A percentile compares a stretch with the other conserved stretches of the same genome.
Evolutionary conservation across 2,888 invertebrate genomes (phyloP).

Genomic region (Creontiades dilutus): DNA sequence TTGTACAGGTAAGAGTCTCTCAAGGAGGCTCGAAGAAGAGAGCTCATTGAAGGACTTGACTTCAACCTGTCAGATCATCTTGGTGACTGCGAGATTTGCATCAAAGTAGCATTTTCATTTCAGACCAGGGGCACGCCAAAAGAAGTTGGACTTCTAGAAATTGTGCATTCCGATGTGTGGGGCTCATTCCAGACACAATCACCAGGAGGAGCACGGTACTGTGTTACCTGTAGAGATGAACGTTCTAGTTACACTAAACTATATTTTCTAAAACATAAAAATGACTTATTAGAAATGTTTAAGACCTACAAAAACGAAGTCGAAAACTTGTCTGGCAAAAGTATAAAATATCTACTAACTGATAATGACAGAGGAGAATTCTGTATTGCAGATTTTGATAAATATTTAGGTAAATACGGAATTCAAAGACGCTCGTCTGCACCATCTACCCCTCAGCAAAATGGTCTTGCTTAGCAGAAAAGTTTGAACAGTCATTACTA

Average conservation of each 20-base stretch:
- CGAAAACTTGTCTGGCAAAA: neutral
- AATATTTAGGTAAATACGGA: conserved; percentile 60
- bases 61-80: neutral
- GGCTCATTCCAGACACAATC: neutral
- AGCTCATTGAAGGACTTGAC: neutral
- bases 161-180: conserved; percentile 43
- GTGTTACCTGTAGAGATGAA: conserved; percentile 48
- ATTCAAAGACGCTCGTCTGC: conserved; percentile 76
- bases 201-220: neutral
- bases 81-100: conserved; percentile 32
- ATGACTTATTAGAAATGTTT: neutral
- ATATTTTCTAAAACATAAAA: conserved; percentile 43
- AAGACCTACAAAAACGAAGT: neutral
- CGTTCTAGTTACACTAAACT: neutral
- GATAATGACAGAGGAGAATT: neutral
- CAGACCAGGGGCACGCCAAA: neutral
- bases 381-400: neutral
- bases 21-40: neutral
- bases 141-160: neutral
- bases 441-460: conserved; percentile 70
- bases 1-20: neutral
- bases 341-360: neutral
- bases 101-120: conserved; percentile 18
- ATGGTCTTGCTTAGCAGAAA: conserved; percentile 74
- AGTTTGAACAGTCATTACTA: conserved; percentile 72